Evolutionary conservation across 1,140 invertebrate species (phyloP), one percentile per base, ranked within the genome.

Genomic region (Melanaphis sacchari): DNA sequence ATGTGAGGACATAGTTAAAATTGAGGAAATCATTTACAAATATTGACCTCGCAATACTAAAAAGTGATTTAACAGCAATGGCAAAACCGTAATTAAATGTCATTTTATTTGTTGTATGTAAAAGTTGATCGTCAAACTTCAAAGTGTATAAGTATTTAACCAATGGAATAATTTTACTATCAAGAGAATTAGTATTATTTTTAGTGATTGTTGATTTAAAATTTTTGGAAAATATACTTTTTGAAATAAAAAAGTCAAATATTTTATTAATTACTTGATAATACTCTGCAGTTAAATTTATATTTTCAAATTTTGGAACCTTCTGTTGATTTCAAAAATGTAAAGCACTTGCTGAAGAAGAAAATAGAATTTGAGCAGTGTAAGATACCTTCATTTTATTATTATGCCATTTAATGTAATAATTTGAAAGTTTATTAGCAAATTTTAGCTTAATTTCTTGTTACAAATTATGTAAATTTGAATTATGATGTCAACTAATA

Each of bases 371-470:
- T 9, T 84, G 40, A 43, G 82, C 82, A 43, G 82, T 40, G 26
- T 85, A 43, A 31, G 82, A 41, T 41, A 85, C 24, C 43, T 85
- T 85, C 82, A 85, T 85, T 85, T 85, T 85, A 85, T 85, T 85
- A 87, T 85, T 85, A 85, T 85, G 24, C 18, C 38, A 85, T 85
- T 85, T 41, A 41, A 43, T 41, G 43, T 85, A 24, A 31, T 40
- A 85, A 43, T 43, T 43, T 85, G 40, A 85, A 11, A 85, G 38
- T 26, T 85, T 46, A 43, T 85, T 85, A 43, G 82, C 31, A 41
- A 85, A 43, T 85, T 85, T 85, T 31, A 84, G 3, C 24, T 85
- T 41, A 85, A 31, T 41, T 85, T 85, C 82, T 85, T 85, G 40
- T 22, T 85, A 40, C 31, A 85, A 31, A 9, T 85, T 22, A 43